Percentiles rank a stretch among this genome's conserved stretches.
phyloP scores from a whole-genome alignment of 2,797 vertebrate species.

The Uromys caudimaculatus region DNA sequence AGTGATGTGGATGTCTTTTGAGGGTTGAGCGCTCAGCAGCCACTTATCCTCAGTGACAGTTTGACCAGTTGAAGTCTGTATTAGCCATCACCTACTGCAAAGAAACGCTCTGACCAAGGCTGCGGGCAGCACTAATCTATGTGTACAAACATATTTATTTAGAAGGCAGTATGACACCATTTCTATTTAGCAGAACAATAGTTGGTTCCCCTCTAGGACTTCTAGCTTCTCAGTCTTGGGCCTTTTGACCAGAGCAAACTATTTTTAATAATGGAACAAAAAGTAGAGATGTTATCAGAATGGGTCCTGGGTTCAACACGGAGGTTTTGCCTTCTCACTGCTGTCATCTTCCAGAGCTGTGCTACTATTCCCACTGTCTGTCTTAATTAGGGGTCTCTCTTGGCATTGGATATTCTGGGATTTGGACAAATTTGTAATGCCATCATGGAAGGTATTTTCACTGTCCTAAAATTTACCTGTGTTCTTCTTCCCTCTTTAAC shows the following conservation, averaged over 20 bases:
- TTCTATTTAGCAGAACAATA: neutral
- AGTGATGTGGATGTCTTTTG: neutral
- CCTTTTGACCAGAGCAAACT: neutral
- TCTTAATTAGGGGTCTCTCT: neutral
- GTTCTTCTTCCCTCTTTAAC: neutral
- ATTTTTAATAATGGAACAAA: conserved; percentile 13
- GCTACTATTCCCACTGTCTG: neutral
- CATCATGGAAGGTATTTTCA: neutral
- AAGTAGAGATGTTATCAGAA: neutral
- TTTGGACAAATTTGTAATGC: neutral
- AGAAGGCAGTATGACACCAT: neutral
- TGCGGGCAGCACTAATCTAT: neutral
- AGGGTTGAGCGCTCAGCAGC: neutral
- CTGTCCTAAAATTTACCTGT: neutral
- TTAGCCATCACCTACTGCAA: neutral
- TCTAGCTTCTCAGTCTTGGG: neutral
- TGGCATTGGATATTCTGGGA: neutral
- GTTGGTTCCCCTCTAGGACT: neutral
- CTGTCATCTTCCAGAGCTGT: neutral
- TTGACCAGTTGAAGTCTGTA: neutral
- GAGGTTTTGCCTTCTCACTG: neutral
- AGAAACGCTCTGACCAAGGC: neutral
- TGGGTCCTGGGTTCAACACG: neutral
- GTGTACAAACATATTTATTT: neutral
- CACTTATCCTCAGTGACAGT: neutral